A percentile compares a stretch with the other conserved stretches of the same genome.
Conservation (phyloP, 2,113 vertebrate species). For the Percina caprodes region DNA sequence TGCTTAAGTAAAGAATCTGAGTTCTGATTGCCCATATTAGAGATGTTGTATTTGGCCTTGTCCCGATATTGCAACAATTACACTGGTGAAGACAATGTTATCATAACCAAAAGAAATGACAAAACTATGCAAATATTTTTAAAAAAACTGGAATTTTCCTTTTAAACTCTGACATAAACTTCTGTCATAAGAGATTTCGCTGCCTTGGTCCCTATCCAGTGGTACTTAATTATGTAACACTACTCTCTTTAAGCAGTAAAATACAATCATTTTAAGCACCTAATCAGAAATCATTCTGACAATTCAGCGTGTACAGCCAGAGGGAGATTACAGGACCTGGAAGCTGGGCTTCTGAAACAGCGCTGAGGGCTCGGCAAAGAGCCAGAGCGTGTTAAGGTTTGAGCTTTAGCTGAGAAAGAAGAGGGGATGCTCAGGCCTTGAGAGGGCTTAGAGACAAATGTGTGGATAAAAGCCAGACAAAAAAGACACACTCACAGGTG, state of each 20-base stretch:
- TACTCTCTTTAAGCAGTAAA: conserved; percentile 30
- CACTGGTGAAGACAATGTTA: not conserved
- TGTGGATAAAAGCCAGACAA: conserved; percentile 31
- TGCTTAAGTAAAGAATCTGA: no score
- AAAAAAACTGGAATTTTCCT: not conserved
- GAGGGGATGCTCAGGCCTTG: conserved; percentile 42
- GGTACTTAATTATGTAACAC: conserved; percentile 43
- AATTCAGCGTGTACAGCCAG: conserved; percentile 31
- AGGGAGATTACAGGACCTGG: conserved; percentile 38
- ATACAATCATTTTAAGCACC: conserved; percentile 40
- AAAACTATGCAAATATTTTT: not conserved
- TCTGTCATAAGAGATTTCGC: conserved; percentile 15
- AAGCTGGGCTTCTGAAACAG: conserved; percentile 33
- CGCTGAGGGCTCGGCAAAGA: conserved; percentile 11
- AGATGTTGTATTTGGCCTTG: not conserved
- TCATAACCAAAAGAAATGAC: not conserved
- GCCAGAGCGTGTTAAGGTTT: conserved; percentile 31
- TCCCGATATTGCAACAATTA: not conserved
- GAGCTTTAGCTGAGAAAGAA: conserved; percentile 32
- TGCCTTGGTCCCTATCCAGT: conserved; percentile 26
- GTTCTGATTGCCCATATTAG: not conserved
- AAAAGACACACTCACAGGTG: conserved; percentile 16
- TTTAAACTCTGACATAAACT: conserved; percentile 7
- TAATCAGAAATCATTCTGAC: conserved; percentile 59
- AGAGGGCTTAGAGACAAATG: conserved; percentile 51